phyloP scores from a whole-genome alignment of 2,888 invertebrate species.

The Galerucella calmariensis region DNA sequence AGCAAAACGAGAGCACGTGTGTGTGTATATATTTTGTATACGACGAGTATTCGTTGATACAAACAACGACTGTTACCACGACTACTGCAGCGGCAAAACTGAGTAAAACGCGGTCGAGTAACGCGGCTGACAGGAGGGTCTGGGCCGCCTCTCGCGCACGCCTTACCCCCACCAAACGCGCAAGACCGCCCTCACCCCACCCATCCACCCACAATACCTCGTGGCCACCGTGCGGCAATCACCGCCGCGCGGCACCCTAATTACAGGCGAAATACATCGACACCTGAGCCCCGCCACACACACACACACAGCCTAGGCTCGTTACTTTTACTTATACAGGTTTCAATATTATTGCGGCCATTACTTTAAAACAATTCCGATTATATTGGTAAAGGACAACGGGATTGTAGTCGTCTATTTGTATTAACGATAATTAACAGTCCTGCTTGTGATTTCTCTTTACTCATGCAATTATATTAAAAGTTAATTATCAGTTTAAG shows the following conservation, averaged over 20 bases:
- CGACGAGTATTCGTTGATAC: slow-evolving; percentile 34
- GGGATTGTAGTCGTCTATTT: slow-evolving; percentile 3
- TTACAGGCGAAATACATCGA: slow-evolving; percentile 60
- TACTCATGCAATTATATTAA: no score
- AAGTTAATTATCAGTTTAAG: no score
- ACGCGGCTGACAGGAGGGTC: slow-evolving; percentile 59
- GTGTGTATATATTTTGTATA: slow-evolving; percentile 45
- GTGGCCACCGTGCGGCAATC: slow-evolving; percentile 63
- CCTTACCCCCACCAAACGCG: slow-evolving; percentile 60
- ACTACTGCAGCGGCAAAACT: slow-evolving; percentile 47
- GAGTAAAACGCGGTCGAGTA: slow-evolving; percentile 47
- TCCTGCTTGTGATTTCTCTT: background rate
- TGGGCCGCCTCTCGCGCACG: slow-evolving; percentile 64
- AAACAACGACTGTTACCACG: slow-evolving; percentile 49
- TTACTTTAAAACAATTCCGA: slow-evolving; percentile 23
- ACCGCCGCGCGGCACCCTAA: slow-evolving; percentile 61
- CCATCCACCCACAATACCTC: slow-evolving; percentile 62
- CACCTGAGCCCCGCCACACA: slow-evolving; percentile 56
- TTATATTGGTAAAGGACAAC: slow-evolving; percentile 11
- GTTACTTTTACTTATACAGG: slow-evolving; percentile 43
- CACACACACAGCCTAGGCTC: slow-evolving; percentile 30
- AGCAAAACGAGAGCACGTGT: slow-evolving; percentile 55
- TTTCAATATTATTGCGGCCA: slow-evolving; percentile 34
- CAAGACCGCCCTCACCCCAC: slow-evolving; percentile 63
- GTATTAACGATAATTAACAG: slow-evolving; percentile 14